Conservation (phyloP, 2,113 vertebrate genomes). For the Uropsilus gracilis region DNA sequence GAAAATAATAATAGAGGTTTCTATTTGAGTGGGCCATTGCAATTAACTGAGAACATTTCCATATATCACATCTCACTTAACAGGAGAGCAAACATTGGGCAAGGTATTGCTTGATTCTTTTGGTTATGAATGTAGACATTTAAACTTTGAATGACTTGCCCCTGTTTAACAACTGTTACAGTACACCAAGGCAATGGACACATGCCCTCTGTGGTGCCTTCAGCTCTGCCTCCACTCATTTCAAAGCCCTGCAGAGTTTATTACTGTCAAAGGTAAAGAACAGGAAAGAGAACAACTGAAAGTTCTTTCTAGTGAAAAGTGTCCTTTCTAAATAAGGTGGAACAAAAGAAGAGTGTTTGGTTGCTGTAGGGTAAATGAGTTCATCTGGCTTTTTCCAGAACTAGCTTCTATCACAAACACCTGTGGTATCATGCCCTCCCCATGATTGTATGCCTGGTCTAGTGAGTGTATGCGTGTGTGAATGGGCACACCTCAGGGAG, state of each 20-base stretch:
- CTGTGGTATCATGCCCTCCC: too few species aligned
- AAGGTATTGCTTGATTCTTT: not conserved
- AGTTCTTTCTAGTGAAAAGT: conserved; percentile 19
- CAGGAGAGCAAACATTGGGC: not conserved
- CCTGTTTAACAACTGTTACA: not conserved
- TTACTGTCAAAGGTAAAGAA: not conserved
- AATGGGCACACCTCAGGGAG: too few species aligned
- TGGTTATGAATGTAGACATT: not conserved
- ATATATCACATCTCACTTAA: not conserved
- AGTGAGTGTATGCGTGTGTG: too few species aligned
- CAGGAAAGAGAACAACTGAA: not conserved
- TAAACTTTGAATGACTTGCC: not conserved
- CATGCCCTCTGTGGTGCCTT: accelerated
- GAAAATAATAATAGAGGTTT: not conserved
- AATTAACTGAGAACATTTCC: not conserved
- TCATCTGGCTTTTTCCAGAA: too few species aligned
- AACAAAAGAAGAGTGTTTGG: not conserved
- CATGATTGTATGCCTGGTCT: too few species aligned
- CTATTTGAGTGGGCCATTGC: not conserved
- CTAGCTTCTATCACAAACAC: too few species aligned
- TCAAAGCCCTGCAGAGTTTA: not conserved
- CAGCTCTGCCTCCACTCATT: not conserved
- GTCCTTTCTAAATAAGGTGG: not conserved
- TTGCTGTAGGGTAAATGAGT: too few species aligned
- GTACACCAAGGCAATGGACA: not conserved